These are phyloP conservation scores for Myotis daubentonii DNA, from an alignment of 2,797 vertebrate genomes.

Conservation along the genomic window DNA sequence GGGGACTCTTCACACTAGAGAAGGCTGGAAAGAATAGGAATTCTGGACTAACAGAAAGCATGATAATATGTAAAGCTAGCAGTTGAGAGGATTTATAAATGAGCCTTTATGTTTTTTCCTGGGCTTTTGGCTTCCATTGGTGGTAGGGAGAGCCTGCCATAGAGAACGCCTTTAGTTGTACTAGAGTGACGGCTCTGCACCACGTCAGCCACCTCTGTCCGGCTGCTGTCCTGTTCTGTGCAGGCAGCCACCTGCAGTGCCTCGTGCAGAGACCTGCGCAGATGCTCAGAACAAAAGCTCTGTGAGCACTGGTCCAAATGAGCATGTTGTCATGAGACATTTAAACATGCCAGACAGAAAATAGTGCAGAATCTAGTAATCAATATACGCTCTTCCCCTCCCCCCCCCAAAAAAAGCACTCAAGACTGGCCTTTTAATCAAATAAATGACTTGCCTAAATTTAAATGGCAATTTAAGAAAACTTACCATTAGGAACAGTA, in stretches of 20 bases:
- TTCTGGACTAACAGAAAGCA: background rate
- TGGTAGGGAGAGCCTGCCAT: background rate
- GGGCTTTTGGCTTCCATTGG: background rate
- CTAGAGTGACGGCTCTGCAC: background rate
- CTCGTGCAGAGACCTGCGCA: accelerated
- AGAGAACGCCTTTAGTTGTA: background rate
- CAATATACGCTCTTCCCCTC: background rate
- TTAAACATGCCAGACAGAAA: background rate
- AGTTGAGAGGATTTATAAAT: background rate
- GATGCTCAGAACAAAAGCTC: background rate
- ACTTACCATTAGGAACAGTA: constrained; percentile 64
- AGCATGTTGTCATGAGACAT: background rate
- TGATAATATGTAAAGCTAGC: background rate
- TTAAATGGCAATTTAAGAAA: constrained; percentile 68
- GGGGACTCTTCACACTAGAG: background rate
- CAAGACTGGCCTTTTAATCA: constrained; percentile 26
- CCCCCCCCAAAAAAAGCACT: background rate
- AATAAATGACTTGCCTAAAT: constrained; percentile 64
- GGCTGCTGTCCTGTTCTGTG: background rate
- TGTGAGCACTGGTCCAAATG: background rate
- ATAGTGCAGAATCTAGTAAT: background rate
- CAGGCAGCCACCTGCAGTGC: background rate
- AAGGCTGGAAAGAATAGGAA: background rate
- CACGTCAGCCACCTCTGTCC: background rate
- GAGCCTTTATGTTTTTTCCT: background rate